Evolutionary conservation across 2,797 vertebrate genomes (phyloP), one percentile per base, ranked within the genome.

Genomic region (Anabacerthia variegaticeps): DNA sequence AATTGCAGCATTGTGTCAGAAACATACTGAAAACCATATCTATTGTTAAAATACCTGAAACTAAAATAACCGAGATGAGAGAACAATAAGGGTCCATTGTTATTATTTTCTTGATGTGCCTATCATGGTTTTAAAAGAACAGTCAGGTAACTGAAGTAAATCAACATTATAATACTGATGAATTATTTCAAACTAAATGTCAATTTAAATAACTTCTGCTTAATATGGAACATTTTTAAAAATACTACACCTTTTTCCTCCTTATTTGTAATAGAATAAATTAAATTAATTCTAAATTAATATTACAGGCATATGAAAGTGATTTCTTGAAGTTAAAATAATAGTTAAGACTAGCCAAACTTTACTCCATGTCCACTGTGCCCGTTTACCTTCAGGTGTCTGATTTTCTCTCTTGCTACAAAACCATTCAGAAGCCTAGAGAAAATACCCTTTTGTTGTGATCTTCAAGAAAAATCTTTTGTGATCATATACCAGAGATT

Each of bases 21-120:
- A 91, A 39, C 1, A 22, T 24, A n/a, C 18, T 79, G 89, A 92
- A 78, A 91, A 84, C 13, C 39, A 34, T 27, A 14, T 10, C 54
- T 88, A n/a, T 73, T 89, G 17, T 85, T 96, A 89, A 94, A 88
- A 89, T 54, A 49, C 36, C 83, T 61, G 81, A 76, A 72, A 90
- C 74, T 68, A 67, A 94, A 85, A 61, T 32, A 89, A n/a, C 10
- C 9, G 7, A 96, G 12, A 24, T 7, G 24, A 85, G 74, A 75
- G 11, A 94, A 69, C 26, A 94, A 28, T 27, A 74, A 59, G 22
- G 7, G 12, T 14, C 32, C n/a, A 15, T 41, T 67, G 18, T 79
- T 90, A 66, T 82, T 56, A n/a, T 85, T 74, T 59, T 37, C 7
- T 85, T 78, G 3, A 22, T 46, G 12, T 41, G 20, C 4, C 12